Evolutionary conservation across 2,113 vertebrate genomes (phyloP).

Genomic region (Trogon surrucura): DNA sequence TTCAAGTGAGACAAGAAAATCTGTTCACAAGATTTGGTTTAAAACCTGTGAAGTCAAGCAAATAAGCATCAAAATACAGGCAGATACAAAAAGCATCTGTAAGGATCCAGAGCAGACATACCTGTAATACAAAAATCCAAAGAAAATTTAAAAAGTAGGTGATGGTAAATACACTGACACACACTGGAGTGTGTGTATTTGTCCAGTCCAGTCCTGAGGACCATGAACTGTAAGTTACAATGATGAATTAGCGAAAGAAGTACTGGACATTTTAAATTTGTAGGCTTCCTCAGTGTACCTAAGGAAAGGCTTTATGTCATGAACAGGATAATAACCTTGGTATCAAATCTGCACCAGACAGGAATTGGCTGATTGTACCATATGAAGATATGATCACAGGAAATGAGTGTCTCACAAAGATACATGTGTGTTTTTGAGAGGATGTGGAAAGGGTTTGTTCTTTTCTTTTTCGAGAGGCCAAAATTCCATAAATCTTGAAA

Average conservation of each 20-base stretch:
- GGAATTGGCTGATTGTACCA: conserved; percentile 14
- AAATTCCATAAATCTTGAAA: neutral
- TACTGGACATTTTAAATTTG: neutral
- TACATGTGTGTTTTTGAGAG: neutral
- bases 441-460: neutral
- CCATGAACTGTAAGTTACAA: neutral
- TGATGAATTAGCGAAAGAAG: neutral
- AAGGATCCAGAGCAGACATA: neutral
- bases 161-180: neutral
- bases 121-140: neutral
- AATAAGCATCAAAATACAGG: neutral
- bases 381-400: conserved; percentile 27
- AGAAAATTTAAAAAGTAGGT: neutral
- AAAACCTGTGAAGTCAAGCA: neutral
- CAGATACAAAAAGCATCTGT: neutral
- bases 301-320: neutral
- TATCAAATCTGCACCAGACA: conserved; percentile 12
- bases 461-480: neutral
- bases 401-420: conserved; percentile 7
- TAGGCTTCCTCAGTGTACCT: neutral
- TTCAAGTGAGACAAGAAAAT: neutral
- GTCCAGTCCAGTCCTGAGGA: neutral
- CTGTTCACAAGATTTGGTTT: neutral
- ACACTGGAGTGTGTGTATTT: neutral
- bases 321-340: neutral